Evolutionary conservation across 2,113 vertebrate genomes (phyloP).

Genomic region (Myiozetetes cayanensis): DNA sequence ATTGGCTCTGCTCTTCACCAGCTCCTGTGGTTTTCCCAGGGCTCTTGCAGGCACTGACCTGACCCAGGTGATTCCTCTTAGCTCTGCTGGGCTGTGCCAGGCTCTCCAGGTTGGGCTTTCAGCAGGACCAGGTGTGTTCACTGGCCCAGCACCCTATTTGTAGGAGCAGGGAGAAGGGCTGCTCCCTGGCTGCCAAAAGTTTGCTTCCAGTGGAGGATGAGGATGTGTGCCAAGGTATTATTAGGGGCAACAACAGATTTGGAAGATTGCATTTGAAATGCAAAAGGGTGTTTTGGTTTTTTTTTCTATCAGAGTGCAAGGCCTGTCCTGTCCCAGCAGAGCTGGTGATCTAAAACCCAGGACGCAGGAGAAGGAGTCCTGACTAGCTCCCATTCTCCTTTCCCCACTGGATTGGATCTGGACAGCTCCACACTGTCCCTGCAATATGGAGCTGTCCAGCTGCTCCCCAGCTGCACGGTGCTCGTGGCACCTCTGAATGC

Average conservation of each 20-base stretch:
- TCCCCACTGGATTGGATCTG: background rate
- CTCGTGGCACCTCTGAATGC: background rate
- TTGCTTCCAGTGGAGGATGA: accelerated
- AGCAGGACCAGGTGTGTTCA: background rate
- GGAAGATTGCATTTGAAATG: background rate
- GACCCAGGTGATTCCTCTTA: background rate
- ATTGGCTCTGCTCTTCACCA: background rate
- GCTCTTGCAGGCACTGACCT: background rate
- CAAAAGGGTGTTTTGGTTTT: background rate
- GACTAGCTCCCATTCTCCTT: background rate
- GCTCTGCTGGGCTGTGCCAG: background rate
- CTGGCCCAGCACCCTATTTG: background rate
- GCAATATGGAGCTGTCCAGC: background rate
- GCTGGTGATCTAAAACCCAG: background rate
- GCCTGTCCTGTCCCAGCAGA: background rate
- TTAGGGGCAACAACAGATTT: background rate
- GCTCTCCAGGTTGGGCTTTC: background rate
- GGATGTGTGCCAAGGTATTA: background rate
- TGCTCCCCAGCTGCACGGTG: accelerated
- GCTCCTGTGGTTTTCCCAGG: background rate
- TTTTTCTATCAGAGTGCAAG: background rate
- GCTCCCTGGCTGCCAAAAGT: background rate
- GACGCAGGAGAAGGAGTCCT: accelerated
- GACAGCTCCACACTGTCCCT: background rate
- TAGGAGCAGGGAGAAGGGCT: accelerated